These are phyloP conservation scores for Trypoxylon attenuatum DNA, from an alignment of 2,888 invertebrate genomes.

Conservation along the genomic window DNA sequence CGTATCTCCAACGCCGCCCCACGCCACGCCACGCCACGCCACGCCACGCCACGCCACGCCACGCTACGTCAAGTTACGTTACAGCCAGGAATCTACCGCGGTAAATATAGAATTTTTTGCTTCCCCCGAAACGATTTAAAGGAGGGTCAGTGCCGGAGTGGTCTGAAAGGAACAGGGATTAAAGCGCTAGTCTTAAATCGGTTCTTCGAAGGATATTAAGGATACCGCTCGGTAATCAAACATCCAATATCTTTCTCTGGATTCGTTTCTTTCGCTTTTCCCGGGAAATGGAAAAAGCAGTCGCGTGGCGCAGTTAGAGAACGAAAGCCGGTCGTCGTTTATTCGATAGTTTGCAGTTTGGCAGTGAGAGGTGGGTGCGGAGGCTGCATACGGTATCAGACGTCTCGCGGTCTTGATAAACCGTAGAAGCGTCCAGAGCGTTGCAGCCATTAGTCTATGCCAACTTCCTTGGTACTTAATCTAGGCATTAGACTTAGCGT, in stretches of 20 bases:
- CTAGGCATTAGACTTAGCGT: conserved; percentile 59
- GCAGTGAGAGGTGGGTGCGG: too few relatives aligned
- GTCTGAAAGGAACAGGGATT: too few relatives aligned
- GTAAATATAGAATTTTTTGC: background rate
- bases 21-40: background rate
- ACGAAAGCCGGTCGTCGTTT: background rate
- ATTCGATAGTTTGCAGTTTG: too few relatives aligned
- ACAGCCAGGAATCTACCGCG: background rate
- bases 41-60: background rate
- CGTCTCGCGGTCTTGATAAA: conserved; percentile 50
- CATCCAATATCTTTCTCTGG: too few relatives aligned
- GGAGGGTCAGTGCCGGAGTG: too few relatives aligned
- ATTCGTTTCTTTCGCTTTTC: too few relatives aligned
- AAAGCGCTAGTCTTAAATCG: too few relatives aligned
- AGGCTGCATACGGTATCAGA: conserved; percentile 9
- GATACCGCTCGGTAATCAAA: too few relatives aligned
- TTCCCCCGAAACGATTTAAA: too few relatives aligned
- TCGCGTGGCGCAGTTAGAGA: background rate
- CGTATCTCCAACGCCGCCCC: background rate
- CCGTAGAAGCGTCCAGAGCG: conserved; percentile 39
- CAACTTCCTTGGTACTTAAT: conserved; percentile 57
- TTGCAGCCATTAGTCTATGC: conserved; percentile 41
- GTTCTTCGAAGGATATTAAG: too few relatives aligned
- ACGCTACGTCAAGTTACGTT: background rate
- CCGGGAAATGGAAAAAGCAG: too few relatives aligned